Evolutionary conservation across 1,140 invertebrate genomes (phyloP), one percentile per base, ranked within the genome.

Genomic region (Bombus waltoni): DNA sequence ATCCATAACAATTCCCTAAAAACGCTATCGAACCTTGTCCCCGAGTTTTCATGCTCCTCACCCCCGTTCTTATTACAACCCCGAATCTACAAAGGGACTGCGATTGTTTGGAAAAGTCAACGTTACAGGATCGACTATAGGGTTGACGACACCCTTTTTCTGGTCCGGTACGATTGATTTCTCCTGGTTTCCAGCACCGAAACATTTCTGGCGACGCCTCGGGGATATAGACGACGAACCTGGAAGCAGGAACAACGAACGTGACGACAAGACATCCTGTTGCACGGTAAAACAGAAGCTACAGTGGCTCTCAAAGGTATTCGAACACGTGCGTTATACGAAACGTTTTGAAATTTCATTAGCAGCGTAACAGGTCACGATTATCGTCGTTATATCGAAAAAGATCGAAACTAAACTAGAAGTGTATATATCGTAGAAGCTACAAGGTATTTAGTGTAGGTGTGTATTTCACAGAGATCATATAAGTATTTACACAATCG

Each of bases 61-160:
- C 28, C 77, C 66, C 65, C 66, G 57, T 72, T 28, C 87, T 87
- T 85, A 83, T 85, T 79, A 83, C 76, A 66, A 83, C 68, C 38
- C 62, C 53, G n/a, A 66, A 66, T 74, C 40, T 32, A 70, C 73
- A 42, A 70, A 88, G 71, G 75, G 77, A 80, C 59, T 47, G 38
- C 38, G 79, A 76, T 40, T 76, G 78, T 70, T 84, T 40, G 79
- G 89, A 87, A 89, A 87, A 90, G 89, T 89, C 79, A 87, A 87
- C 81, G 86, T 76, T 71, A 53, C 13, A 6, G 84, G 32, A 76
- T 71, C 71, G 38, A 57, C 70, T 72, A 53, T 62, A 81, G 75
- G 73, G 85, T 79, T 75, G 71, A 76, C 73, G 68, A 74, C 68
- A 70, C 78, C 68, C 66, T 44, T 57, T 53, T 76, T 25, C 28